phyloP scores from a whole-genome alignment of 2,113 vertebrate genomes.

The Elachura formosa region DNA sequence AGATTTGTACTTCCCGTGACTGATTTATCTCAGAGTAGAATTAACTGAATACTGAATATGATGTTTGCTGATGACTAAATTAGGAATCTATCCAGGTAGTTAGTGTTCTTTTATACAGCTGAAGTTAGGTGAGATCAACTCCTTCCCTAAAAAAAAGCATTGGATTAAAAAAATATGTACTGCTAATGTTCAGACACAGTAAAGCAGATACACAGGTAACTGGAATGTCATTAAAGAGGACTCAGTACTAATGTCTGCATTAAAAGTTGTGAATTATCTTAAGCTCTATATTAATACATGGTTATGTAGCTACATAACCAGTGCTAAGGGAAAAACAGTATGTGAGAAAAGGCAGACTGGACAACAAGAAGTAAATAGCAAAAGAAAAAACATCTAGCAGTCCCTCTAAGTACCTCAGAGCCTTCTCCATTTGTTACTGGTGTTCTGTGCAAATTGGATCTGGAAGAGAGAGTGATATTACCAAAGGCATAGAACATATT shows the following conservation, averaged over 20 bases:
- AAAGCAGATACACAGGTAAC: background rate
- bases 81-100: background rate
- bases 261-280: background rate
- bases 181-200: background rate
- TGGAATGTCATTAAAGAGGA: background rate
- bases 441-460: background rate
- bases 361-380: background rate
- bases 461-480: background rate
- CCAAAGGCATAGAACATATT: background rate
- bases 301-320: background rate
- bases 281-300: background rate
- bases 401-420: background rate
- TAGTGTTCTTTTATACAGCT: background rate
- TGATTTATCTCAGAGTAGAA: background rate
- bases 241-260: rapidly evolving
- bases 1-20: background rate
- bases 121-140: background rate
- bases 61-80: background rate
- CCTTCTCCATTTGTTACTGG: background rate
- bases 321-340: background rate
- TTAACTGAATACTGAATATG: background rate
- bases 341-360: background rate
- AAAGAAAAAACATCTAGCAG: background rate
- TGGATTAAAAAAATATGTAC: background rate
- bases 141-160: background rate